phyloP scores from a whole-genome alignment of 2,888 invertebrate species.

The Mantis religiosa region DNA sequence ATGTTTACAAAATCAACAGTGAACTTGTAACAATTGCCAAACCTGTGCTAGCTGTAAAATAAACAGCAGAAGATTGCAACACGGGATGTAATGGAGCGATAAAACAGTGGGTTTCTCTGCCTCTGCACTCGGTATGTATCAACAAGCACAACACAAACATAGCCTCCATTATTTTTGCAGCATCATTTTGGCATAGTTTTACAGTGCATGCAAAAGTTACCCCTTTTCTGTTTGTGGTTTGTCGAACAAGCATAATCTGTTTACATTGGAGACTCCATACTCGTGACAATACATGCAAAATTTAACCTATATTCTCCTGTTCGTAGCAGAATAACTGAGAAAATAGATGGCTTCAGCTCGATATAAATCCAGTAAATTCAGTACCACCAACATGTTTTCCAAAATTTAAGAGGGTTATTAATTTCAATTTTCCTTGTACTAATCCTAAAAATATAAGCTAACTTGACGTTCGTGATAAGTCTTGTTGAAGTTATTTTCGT shows the following conservation, averaged over 20 bases:
- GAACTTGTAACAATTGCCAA: neutral
- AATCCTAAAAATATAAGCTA: too few relatives aligned
- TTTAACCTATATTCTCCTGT: neutral
- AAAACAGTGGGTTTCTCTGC: neutral
- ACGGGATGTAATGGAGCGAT: neutral
- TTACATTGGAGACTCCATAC: neutral
- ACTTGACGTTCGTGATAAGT: too few relatives aligned
- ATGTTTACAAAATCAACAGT: too few relatives aligned
- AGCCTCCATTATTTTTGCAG: neutral
- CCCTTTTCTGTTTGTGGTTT: neutral
- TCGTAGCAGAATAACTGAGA: too few relatives aligned
- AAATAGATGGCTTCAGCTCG: too few relatives aligned
- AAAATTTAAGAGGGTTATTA: too few relatives aligned
- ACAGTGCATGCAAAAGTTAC: neutral
- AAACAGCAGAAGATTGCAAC: neutral
- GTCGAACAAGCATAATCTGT: neutral
- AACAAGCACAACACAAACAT: neutral
- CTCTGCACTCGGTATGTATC: neutral
- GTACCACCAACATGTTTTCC: too few relatives aligned
- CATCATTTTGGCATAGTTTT: neutral
- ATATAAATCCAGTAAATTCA: too few relatives aligned
- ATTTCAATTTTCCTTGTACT: too few relatives aligned
- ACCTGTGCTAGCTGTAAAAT: neutral
- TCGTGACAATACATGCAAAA: neutral
- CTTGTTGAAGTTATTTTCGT: too few relatives aligned